Percentiles rank a stretch among this genome's conserved stretches.
These are phyloP conservation scores for Urocolius indicus DNA, from an alignment of 2,113 vertebrate genomes.

Conservation along the genomic window DNA sequence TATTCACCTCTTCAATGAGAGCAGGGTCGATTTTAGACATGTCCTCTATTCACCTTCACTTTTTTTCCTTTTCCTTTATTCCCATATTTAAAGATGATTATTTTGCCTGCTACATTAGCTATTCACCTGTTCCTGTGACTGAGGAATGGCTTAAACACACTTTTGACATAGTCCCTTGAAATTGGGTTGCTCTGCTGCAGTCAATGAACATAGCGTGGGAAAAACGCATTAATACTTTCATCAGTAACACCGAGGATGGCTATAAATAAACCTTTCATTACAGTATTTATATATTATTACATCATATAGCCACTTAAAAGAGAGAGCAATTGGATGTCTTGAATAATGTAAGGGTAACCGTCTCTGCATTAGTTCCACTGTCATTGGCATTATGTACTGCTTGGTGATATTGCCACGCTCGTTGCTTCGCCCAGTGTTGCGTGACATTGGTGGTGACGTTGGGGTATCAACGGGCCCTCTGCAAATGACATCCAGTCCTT, in stretches of 20 bases:
- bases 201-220: slow-evolving; percentile 63
- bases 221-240: slow-evolving; percentile 64
- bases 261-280: slow-evolving; percentile 70
- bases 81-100: neutral
- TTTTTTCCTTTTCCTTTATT: neutral
- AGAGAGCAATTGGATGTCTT: slow-evolving; percentile 62
- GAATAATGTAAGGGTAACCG: slow-evolving; percentile 68
- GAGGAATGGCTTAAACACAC: slow-evolving; percentile 26
- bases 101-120: neutral
- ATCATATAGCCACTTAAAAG: slow-evolving; percentile 68
- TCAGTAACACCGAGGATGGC: neutral
- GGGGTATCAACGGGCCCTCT: neutral
- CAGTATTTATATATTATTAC: slow-evolving; percentile 75
- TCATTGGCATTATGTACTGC: slow-evolving; percentile 67
- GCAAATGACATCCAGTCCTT: slow-evolving; percentile 24
- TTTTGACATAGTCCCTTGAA: slow-evolving; percentile 19
- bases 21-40: neutral
- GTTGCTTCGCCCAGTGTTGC: slow-evolving; percentile 31
- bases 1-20: neutral
- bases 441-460: slow-evolving; percentile 57
- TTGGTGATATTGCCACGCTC: slow-evolving; percentile 36
- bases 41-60: neutral
- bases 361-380: slow-evolving; percentile 70
- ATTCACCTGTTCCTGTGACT: neutral
- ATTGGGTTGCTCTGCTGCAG: neutral